Evolutionary conservation across 2,113 vertebrate species (phyloP).

Genomic region (Carollia perspicillata): DNA sequence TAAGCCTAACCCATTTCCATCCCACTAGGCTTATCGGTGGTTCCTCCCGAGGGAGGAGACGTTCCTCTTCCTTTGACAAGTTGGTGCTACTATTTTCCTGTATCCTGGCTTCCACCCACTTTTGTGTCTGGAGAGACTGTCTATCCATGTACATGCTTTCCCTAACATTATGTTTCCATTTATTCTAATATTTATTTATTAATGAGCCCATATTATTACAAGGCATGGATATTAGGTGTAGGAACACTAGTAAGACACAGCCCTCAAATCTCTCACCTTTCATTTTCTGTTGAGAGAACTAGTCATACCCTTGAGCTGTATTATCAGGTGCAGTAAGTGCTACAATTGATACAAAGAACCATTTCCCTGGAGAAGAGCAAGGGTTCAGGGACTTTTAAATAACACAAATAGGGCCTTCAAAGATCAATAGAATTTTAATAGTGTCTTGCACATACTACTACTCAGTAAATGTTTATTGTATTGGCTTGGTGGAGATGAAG

Average conservation of each 20-base stretch:
- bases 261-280: neutral
- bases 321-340: neutral
- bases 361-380: neutral
- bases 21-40: conserved; percentile 56
- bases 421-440: neutral
- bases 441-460: neutral
- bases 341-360: neutral
- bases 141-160: conserved; percentile 32
- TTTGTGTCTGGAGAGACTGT: conserved; percentile 27
- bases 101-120: conserved; percentile 65
- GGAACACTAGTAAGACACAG: neutral
- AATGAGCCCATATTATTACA: neutral
- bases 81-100: conserved; percentile 47
- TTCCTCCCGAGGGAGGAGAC: conserved; percentile 57
- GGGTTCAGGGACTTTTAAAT: neutral
- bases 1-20: conserved; percentile 28
- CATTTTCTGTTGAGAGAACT: neutral
- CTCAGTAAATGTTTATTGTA: neutral
- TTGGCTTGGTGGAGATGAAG: neutral
- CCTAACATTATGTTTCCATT: conserved; percentile 33
- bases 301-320: neutral
- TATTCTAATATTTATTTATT: neutral
- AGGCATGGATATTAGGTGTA: neutral
- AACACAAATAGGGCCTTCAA: neutral
- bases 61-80: conserved; percentile 61